Evolutionary conservation across 1,140 invertebrate genomes (phyloP), one percentile per base, ranked within the genome.

Genomic region (Neodiprion fabricii): DNA sequence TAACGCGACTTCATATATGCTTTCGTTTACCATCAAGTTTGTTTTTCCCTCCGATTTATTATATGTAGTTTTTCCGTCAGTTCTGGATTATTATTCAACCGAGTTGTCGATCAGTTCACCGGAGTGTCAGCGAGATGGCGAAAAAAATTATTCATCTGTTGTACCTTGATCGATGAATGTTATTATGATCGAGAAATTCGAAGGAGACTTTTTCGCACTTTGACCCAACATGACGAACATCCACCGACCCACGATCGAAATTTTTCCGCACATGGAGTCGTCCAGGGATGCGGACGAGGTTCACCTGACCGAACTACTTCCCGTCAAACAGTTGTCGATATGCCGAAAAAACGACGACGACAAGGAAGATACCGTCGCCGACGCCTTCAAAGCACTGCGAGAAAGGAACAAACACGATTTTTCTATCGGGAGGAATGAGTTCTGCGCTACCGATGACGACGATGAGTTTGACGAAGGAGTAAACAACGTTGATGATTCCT

Each of bases 251-350:
- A 77, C 12, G 61, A 75, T 47, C 79, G 48, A 14, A 76, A 78
- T 50, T 72, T 80, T 66, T 74, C 71, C 9, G 80, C 9, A 40
- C 21, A 66, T 74, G 9, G 82, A 84, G 10, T 77, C 68, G 1
- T 40, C 1, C 28, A 61, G 53, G 8, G 53, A 61, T 21, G 81
- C 82, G 48, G 85, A 88, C 12, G 85, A 85, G 17, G 74, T 88
- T 17, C 81, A 88, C 10, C 70, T 88, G 11, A 89, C 87, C 5
- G 87, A 89, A 74, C 72, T 89, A 11, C 68, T 83, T 9, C 87
- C 87, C 0, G 87, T 89, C 5, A 80, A 86, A 53, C 86, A 85
- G 14, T 89, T 84, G 2, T 66, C 82, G 3, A 85, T 88, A 11
- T 79, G 79, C 1, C 79, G 84, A 48, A 76, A 76, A 21, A 65